Conservation (phyloP, 2,797 vertebrate genomes). For the Melanotaenia nigrans region DNA sequence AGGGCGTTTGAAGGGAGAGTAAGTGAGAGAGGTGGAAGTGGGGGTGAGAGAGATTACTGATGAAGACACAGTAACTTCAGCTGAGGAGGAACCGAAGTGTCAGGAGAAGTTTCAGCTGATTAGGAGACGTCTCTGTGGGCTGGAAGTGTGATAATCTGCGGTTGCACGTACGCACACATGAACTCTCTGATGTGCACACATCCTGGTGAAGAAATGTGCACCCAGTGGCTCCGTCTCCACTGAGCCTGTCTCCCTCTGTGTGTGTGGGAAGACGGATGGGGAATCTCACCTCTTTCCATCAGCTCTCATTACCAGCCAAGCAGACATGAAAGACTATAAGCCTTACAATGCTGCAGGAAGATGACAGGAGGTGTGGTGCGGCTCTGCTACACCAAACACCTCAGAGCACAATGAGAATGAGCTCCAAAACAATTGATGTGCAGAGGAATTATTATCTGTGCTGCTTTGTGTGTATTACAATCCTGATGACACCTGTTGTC, state of each 20-base stretch:
- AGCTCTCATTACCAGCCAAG: conserved; percentile 74
- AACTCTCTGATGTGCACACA: not conserved
- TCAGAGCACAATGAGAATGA: conserved; percentile 18
- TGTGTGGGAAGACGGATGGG: conserved; percentile 58
- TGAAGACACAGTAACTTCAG: conserved; percentile 48
- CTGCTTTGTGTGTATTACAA: conserved; percentile 22
- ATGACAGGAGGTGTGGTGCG: conserved; percentile 68
- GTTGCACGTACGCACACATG: not conserved
- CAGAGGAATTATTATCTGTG: not conserved
- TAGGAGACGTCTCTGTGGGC: conserved; percentile 55
- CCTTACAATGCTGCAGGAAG: conserved; percentile 43
- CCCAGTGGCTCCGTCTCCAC: conserved; percentile 55
- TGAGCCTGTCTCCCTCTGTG: conserved; percentile 45
- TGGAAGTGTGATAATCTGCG: conserved; percentile 36
- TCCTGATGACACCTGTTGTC: conserved; percentile 11
- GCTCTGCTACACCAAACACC: conserved; percentile 47
- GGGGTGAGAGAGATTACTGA: conserved; percentile 13
- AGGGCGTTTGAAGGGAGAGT: not conserved
- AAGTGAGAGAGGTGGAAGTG: conserved; percentile 4
- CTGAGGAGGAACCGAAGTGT: conserved; percentile 56
- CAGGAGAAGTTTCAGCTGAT: conserved; percentile 60
- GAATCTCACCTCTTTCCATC: conserved; percentile 73
- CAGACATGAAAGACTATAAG: conserved; percentile 69
- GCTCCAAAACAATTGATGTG: conserved; percentile 22
- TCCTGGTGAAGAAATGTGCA: conserved; percentile 40